Evolutionary conservation across 2,888 invertebrate species (phyloP).

Genomic region (Eilema sororculum): DNA sequence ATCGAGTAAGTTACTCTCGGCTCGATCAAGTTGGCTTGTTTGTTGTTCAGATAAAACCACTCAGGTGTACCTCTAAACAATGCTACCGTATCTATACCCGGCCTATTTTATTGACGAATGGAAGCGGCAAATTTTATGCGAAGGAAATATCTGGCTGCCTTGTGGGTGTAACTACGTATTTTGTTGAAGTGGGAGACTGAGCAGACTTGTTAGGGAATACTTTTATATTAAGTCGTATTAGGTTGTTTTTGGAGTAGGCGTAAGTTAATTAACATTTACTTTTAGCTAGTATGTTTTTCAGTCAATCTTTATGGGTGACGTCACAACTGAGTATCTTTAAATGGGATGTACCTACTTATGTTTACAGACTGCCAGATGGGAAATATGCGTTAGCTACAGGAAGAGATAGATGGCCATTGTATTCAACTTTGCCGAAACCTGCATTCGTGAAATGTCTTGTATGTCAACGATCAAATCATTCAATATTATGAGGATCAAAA

Average conservation of each 20-base stretch:
- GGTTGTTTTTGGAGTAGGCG: background rate
- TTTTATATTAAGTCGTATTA: background rate
- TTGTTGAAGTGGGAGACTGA: background rate
- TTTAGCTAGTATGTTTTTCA: too few relatives aligned
- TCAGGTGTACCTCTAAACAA: slow-evolving; percentile 41
- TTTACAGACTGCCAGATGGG: too few relatives aligned
- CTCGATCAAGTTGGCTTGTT: slow-evolving; percentile 60
- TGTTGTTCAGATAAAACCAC: slow-evolving; percentile 46
- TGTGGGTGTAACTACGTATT: background rate
- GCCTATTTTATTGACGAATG: slow-evolving; percentile 42
- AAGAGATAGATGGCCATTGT: too few relatives aligned
- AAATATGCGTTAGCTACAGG: too few relatives aligned
- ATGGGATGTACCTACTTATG: background rate
- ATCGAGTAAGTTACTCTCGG: slow-evolving; percentile 48
- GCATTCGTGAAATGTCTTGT: too few relatives aligned
- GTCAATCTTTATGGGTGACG: too few relatives aligned
- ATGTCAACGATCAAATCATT: too few relatives aligned
- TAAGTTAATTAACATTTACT: too few relatives aligned
- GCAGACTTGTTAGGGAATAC: background rate
- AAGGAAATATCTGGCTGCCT: slow-evolving; percentile 2
- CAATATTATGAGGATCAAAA: too few relatives aligned
- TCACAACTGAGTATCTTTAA: too few relatives aligned
- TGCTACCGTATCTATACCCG: slow-evolving; percentile 39
- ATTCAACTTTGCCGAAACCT: too few relatives aligned
- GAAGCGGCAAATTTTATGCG: slow-evolving; percentile 27